Evolutionary conservation across 1,140 invertebrate species (phyloP), one percentile per base, ranked within the genome.

Genomic region (Sarcophaga peregrina): DNA sequence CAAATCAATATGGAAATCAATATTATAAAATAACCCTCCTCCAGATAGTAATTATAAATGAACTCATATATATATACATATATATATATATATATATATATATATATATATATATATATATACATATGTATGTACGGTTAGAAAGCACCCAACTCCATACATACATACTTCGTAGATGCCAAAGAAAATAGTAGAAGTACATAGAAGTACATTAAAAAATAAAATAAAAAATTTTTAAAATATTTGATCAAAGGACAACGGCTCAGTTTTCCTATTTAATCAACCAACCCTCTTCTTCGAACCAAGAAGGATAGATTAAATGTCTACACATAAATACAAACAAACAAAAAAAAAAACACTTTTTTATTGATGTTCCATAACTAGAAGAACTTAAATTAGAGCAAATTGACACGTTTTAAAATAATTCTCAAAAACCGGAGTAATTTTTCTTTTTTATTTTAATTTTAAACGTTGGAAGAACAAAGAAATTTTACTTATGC

Each of bases 1-100:
- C 54, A 58, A 58, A 58, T 58, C 54, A 58, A 58, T 58, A 58
- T 58, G 54, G 54, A 58, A 58, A 58, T 58, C 54, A 58, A 58
- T 58, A 58, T 58, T 58, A 13, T 15, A 52, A 58, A 58, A 58
- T 58, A 58, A 58, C 54, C 54, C 54, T 58, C 54, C 54, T 58
- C 54, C 54, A 58, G 11, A 58, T 58, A 58, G 5, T 58, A 58
- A 58, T 58, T 58, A 58, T 58, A 58, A 58, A 58, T 37, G 25
- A 37, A 37, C 25, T 37, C 54, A 58, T 13, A 58, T 4, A 58
- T 0, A 58, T 5, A 37, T 37, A 37, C 25, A 2, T 37, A 37
- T 37, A 37, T 37, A 37, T 37, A 37, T 6, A 58, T 52, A 58
- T 0, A 58, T 5, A 37, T 37, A 37, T 4, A 2, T 37, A 37